Conservation (phyloP, 2,888 invertebrate genomes). For the Plusia festucae region DNA sequence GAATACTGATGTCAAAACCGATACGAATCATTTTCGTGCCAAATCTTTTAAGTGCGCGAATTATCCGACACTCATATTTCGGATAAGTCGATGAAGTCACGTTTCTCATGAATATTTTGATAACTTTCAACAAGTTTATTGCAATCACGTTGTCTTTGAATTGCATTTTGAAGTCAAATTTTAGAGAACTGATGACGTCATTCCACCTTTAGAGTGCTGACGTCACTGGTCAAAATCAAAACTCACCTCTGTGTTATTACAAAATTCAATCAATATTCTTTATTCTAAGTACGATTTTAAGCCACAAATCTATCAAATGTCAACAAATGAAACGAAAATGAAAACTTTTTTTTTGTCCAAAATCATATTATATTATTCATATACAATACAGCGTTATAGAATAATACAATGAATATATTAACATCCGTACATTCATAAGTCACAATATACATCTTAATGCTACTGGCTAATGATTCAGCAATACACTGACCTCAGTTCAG, state of each 20-base stretch:
- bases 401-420: not conserved
- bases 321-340: too few species aligned
- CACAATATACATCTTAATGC: constrained; percentile 16
- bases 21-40: constrained; percentile 29
- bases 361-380: too few species aligned
- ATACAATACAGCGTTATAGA: not conserved
- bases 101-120: constrained; percentile 28
- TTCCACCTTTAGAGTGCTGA: not conserved
- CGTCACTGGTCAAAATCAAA: too few species aligned
- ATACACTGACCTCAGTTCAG: constrained; percentile 53
- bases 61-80: constrained; percentile 14
- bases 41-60: constrained; percentile 23
- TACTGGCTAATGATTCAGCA: constrained; percentile 51
- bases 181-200: not conserved
- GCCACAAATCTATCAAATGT: too few species aligned
- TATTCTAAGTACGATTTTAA: too few species aligned
- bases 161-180: constrained; percentile 6
- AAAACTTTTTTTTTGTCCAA: too few species aligned
- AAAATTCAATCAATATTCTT: not conserved
- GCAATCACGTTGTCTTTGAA: constrained; percentile 16
- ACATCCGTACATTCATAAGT: constrained; percentile 31
- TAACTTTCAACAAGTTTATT: constrained; percentile 19
- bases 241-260: too few species aligned
- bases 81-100: constrained; percentile 26
- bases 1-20: constrained; percentile 23